Conservation (phyloP, 2,888 invertebrate species). For the Masnerella sp. region DNA sequence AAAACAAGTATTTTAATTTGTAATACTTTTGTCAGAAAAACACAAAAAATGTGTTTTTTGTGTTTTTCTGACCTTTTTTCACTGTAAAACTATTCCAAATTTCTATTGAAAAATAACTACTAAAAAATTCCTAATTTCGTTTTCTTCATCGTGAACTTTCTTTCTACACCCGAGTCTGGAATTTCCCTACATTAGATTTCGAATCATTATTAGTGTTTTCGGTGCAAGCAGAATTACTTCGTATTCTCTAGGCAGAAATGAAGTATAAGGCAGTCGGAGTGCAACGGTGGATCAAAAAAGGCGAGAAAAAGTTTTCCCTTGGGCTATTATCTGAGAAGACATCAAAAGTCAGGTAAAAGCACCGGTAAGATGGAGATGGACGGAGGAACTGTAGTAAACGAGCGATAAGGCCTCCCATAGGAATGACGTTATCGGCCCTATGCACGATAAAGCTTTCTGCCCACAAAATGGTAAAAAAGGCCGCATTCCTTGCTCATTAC, state of each 20-base stretch:
- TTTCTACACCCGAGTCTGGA: too few species aligned
- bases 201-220: slow-evolving; percentile 21
- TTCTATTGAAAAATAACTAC: too few species aligned
- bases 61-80: too few species aligned
- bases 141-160: too few species aligned
- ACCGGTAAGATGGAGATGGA: slow-evolving; percentile 59
- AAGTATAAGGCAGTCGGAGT: slow-evolving; percentile 33
- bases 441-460: slow-evolving; percentile 53
- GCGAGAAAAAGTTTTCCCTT: slow-evolving; percentile 54
- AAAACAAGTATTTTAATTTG: too few species aligned
- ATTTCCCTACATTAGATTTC: slow-evolving; percentile 4
- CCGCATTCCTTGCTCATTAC: slow-evolving; percentile 43
- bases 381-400: slow-evolving; percentile 61
- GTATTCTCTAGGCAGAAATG: slow-evolving; percentile 46
- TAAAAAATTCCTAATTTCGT: too few species aligned
- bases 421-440: slow-evolving; percentile 57
- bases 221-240: slow-evolving; percentile 44
- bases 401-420: slow-evolving; percentile 62
- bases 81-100: too few species aligned
- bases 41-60: too few species aligned
- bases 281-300: slow-evolving; percentile 42
- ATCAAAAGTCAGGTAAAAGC: slow-evolving; percentile 63
- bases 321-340: slow-evolving; percentile 61
- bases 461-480: slow-evolving; percentile 42
- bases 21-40: too few species aligned